Evolutionary conservation across 1,140 invertebrate species (phyloP), one percentile per base, ranked within the genome.

Genomic region (Cydia fagiglandana): DNA sequence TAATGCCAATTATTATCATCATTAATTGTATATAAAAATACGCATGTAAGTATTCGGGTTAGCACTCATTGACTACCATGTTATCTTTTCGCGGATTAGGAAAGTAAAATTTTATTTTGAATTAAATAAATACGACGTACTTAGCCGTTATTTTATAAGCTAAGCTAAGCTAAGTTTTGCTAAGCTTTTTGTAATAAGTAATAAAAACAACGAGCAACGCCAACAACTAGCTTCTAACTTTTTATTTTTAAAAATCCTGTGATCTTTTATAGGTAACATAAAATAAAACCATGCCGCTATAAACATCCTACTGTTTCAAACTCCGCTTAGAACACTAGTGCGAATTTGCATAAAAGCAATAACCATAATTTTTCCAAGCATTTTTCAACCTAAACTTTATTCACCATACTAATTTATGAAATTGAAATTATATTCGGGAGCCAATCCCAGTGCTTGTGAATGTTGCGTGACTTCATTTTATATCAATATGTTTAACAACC

Each of bases 381-480:
- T 70, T 70, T 70, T 70, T 70, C 66, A 70, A 70, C 66, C 30
- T 38, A 45, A 61, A 70, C 45, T 70, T 34, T 70, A 70, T 70
- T 70, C 66, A 70, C 13, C 28, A 70, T 41, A 70, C 66, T 70
- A 70, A 70, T 70, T 70, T 70, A 70, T 70, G 66, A 70, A 70
- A 70, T 70, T 70, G 66, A 70, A 70, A 70, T 70, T 70, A 41
- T 20, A 70, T 70, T 70, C 66, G 66, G 28, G 10, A 73, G 77
- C 79, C 79, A 77, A 83, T 79, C 81, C 81, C 77, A 15, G 64
- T 68, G 9, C 34, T 17, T n/a, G n/a, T 12, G 50, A 76, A 73
- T 53, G 38, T 80, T 38, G 81, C 81, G 81, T 83, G 81, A 83
- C 81, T 77, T 75, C 75, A 76, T 80, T 77, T 77, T 73, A 76